Percentiles rank a stretch among this genome's conserved stretches.
Conservation (phyloP, 2,113 vertebrate species). For the Petrocephalus zakoni region DNA sequence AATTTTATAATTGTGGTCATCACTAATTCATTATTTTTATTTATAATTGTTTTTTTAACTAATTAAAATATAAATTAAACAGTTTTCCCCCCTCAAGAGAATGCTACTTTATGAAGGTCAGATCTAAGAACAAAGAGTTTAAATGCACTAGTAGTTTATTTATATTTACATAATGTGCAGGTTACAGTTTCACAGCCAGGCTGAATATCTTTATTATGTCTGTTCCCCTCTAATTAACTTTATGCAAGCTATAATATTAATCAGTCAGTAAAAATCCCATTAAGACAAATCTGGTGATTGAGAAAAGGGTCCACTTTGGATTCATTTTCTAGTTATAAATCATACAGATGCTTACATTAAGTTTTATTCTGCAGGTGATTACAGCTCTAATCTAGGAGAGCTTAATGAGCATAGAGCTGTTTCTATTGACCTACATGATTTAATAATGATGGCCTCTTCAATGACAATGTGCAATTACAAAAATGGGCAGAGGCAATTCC, state of each 20-base stretch:
- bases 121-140: not conserved
- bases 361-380: conserved; percentile 21
- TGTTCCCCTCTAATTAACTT: conserved; percentile 20
- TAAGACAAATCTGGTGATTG: conserved; percentile 6
- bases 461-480: conserved; percentile 23
- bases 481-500: conserved; percentile 5
- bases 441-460: conserved; percentile 24
- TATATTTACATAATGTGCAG: not conserved
- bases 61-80: not conserved
- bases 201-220: not conserved
- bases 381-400: conserved; percentile 13
- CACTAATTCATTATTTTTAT: not conserved
- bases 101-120: not conserved
- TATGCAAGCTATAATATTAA: conserved; percentile 10
- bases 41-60: not conserved
- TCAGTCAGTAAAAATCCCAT: not conserved
- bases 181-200: not conserved
- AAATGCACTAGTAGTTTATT: not conserved
- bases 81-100: not conserved
- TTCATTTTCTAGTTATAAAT: conserved; percentile 9
- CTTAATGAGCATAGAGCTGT: conserved; percentile 20
- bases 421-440: conserved; percentile 30
- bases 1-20: not conserved
- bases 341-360: conserved; percentile 22
- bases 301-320: not conserved